These are phyloP conservation scores for Drosophila peninsularis DNA, from an alignment of 2,888 invertebrate species.

Conservation along the genomic window DNA sequence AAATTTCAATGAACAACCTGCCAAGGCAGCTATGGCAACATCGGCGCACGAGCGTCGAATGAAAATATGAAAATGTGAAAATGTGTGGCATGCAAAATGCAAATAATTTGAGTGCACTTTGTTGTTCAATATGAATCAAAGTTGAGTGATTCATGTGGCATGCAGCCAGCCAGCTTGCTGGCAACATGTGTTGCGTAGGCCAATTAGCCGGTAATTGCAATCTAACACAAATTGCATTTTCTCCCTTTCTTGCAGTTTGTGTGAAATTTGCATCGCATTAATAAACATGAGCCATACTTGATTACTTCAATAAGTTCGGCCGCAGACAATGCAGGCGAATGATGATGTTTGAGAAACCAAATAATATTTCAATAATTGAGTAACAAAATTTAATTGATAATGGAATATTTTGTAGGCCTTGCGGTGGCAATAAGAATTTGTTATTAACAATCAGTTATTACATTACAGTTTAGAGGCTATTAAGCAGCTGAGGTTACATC, in stretches of 20 bases:
- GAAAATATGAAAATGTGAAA: conserved; percentile 46
- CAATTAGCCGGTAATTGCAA: conserved; percentile 28
- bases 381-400: not conserved
- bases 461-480: too few species aligned
- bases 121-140: conserved; percentile 43
- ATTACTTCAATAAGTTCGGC: not conserved
- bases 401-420: not conserved
- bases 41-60: conserved; percentile 16
- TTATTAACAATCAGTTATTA: too few species aligned
- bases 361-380: conserved; percentile 2
- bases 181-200: not conserved
- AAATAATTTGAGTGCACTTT: conserved; percentile 67
- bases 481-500: too few species aligned
- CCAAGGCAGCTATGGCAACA: conserved; percentile 1
- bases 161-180: conserved; percentile 2
- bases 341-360: not conserved
- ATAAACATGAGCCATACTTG: conserved; percentile 5
- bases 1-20: conserved; percentile 66
- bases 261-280: conserved; percentile 10
- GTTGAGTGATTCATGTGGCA: conserved; percentile 19
- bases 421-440: not conserved
- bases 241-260: conserved; percentile 4
- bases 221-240: conserved; percentile 34
- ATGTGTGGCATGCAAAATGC: conserved; percentile 44
- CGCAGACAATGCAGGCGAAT: not conserved